Base-by-base conservation (phyloP, 2,888 invertebrate genomes). In the Synanthedon myopaeformis region DNA sequence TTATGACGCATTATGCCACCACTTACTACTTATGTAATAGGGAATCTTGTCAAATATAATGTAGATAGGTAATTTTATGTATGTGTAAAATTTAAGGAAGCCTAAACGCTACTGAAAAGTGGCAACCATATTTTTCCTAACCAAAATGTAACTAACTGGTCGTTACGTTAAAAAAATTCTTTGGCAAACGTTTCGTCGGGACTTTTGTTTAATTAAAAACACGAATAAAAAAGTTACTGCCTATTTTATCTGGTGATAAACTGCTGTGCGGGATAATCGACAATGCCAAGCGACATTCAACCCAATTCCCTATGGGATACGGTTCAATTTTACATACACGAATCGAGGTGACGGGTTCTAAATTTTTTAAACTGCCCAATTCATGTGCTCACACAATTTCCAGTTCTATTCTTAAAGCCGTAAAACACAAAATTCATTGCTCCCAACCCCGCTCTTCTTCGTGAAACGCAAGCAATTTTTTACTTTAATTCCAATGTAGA, bases 171-270 rank as follows among this genome's bases (percentile, higher is more conserved):
- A 23, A 23, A 70, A 78, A 79, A 79, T 70, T 72, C 74, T 70
- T 70, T 66, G 63, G 61, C 61, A 65, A 70, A 67, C 70, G 65
- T 70, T 74, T 73, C 69, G 66, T 65, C 69, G 62, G 63, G 59
- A 62, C 61, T 67, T 70, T 78, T 82, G 83, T 83, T 84, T 86
- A 86, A 86, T 86, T 85, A 86, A 86, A 85, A 85, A 82, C 75
- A 74, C 74, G 79, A 79, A 84, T 84, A 85, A 85, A 85, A 82
- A 80, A 78, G 75, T 72, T 73, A 74, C 74, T 69, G 69, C 69
- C 75, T 73, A 69, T 80, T 84, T 85, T 84, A 83, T 84, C 77
- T 72, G 70, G 78, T 79, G 85, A 86, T 86, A 78, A 76, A 86
- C 82, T 68, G 65, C 68, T 17, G 23, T 17, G 19, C 49, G 49